phyloP scores from a whole-genome alignment of 1,140 invertebrate genomes.

The Brachionus rotundiformis region DNA sequence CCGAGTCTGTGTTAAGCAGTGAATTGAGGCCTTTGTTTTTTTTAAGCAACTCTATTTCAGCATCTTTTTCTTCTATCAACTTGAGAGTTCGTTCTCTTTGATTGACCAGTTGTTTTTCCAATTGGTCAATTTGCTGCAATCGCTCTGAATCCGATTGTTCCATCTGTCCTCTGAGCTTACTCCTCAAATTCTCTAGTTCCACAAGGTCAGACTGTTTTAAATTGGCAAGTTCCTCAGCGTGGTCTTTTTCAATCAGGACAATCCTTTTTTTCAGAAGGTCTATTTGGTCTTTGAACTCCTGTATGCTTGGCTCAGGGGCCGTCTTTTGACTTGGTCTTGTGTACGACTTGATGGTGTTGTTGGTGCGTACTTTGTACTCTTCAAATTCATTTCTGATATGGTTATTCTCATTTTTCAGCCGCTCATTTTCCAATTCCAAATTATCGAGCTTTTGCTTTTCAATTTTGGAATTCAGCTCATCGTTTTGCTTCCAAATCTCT shows the following conservation, averaged over 20 bases:
- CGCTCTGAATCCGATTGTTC: not conserved
- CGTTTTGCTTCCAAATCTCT: slow-evolving; percentile 29
- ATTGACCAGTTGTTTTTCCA: slow-evolving; percentile 31
- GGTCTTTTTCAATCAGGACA: not conserved
- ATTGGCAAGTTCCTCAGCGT: not conserved
- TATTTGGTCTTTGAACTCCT: slow-evolving; percentile 29
- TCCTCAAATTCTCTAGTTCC: not conserved
- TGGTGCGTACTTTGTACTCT: slow-evolving; percentile 35
- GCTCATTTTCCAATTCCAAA: not conserved
- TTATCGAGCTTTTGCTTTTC: slow-evolving; percentile 20
- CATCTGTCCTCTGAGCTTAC: not conserved
- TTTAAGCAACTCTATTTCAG: slow-evolving; percentile 6
- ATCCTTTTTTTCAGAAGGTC: slow-evolving; percentile 13
- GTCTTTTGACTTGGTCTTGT: not conserved
- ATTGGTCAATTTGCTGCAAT: not conserved
- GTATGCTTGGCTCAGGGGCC: not conserved
- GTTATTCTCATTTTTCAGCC: slow-evolving; percentile 24
- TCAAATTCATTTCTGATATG: slow-evolving; percentile 13
- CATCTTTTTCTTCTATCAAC: slow-evolving; percentile 36
- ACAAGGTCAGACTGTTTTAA: not conserved
- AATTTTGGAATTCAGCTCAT: not conserved
- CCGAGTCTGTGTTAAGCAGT: not conserved
- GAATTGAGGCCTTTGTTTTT: not conserved
- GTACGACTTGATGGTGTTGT: not conserved
- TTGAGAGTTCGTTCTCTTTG: slow-evolving; percentile 34